These are phyloP conservation scores for Mesoclemmys tuberculata DNA, from an alignment of 2,113 vertebrate genomes.

Conservation along the genomic window DNA sequence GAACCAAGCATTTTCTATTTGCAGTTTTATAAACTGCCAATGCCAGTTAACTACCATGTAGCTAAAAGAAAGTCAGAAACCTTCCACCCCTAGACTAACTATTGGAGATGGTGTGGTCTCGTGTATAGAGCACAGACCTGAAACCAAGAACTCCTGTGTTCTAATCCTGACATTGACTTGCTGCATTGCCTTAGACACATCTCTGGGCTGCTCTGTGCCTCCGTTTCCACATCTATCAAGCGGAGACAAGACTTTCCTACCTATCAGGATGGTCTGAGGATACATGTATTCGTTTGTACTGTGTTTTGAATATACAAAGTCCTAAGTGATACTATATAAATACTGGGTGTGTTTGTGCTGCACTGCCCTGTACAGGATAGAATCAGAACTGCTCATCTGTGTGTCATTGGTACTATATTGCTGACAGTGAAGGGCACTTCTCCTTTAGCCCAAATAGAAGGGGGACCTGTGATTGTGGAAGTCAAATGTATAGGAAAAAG, in stretches of 20 bases:
- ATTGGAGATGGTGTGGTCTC: background rate
- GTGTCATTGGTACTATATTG: background rate
- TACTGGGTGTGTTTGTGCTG: background rate
- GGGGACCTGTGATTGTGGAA: background rate
- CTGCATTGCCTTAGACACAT: background rate
- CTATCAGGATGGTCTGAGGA: background rate
- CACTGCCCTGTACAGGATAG: background rate
- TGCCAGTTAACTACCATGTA: background rate
- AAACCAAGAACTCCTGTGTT: background rate
- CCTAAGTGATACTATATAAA: background rate
- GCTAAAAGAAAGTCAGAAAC: background rate
- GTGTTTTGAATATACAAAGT: background rate
- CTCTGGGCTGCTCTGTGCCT: background rate
- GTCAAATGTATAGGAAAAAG: background rate
- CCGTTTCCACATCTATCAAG: background rate
- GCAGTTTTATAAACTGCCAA: background rate
- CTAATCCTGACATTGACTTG: background rate
- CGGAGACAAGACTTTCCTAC: background rate
- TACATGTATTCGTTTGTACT: background rate
- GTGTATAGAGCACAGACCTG: background rate
- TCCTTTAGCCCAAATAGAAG: background rate
- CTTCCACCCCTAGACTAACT: background rate
- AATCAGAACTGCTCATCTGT: background rate
- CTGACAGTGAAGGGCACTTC: background rate
- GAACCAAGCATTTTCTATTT: background rate